Percentiles rank a stretch among this genome's conserved stretches.
phyloP scores from a whole-genome alignment of 1,140 invertebrate species.

The Drosophila sechellia region DNA sequence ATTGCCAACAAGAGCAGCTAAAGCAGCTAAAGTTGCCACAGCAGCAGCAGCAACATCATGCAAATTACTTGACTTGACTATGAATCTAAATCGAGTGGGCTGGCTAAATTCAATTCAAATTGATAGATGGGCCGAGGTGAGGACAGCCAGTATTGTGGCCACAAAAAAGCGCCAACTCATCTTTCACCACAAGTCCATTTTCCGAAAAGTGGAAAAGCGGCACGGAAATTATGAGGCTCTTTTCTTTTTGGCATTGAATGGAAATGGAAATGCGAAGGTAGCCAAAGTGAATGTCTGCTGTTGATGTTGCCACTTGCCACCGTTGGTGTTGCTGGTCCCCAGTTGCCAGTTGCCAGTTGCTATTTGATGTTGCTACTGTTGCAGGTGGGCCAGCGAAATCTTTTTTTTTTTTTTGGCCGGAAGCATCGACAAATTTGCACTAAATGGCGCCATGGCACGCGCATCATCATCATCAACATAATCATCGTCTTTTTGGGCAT shows the following conservation, averaged over 20 bases:
- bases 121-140: slow-evolving; percentile 35
- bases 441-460: slow-evolving; percentile 72
- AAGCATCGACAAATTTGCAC: slow-evolving; percentile 72
- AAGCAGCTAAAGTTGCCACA: not conserved
- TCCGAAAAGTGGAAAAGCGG: slow-evolving; percentile 28
- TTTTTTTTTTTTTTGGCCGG: slow-evolving; percentile 42
- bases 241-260: slow-evolving; percentile 69
- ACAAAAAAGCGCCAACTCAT: slow-evolving; percentile 61
- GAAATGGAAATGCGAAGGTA: slow-evolving; percentile 22
- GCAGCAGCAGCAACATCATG: slow-evolving; percentile 9
- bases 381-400: slow-evolving; percentile 26
- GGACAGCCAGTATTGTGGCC: slow-evolving; percentile 17
- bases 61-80: slow-evolving; percentile 23
- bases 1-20: slow-evolving; percentile 40
- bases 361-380: slow-evolving; percentile 11
- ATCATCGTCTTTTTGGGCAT: slow-evolving; percentile 42
- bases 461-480: slow-evolving; percentile 57
- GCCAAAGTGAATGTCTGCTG: slow-evolving; percentile 64
- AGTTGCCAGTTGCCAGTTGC: slow-evolving; percentile 32
- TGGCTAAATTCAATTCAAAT: slow-evolving; percentile 21
- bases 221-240: slow-evolving; percentile 66
- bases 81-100: slow-evolving; percentile 2
- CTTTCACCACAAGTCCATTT: slow-evolving; percentile 54
- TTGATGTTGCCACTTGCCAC: slow-evolving; percentile 38
- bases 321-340: slow-evolving; percentile 14